Conservation (phyloP, 2,797 vertebrate genomes). For the Bryconaethiops microstoma region DNA sequence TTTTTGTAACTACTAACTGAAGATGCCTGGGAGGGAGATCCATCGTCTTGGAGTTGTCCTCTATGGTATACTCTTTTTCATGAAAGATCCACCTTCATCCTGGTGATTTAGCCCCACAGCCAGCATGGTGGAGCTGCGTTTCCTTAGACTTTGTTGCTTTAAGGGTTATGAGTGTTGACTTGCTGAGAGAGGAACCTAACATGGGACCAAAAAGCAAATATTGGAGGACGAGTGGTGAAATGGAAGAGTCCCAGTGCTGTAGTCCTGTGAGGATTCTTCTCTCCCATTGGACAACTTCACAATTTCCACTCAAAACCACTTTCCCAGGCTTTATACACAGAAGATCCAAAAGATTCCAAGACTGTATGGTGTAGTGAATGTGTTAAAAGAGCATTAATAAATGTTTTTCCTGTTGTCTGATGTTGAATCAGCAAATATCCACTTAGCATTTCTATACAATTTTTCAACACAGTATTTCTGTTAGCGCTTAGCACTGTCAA, state of each 20-base stretch:
- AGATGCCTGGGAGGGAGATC: neutral
- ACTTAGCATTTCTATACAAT: too few species aligned
- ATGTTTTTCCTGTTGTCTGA: neutral
- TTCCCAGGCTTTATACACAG: conserved; percentile 30
- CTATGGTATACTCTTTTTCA: neutral
- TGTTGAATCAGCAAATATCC: neutral
- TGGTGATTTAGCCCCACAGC: neutral
- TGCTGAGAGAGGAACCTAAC: conserved; percentile 21
- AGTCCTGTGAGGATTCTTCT: conserved; percentile 13
- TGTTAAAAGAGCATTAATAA: too few species aligned
- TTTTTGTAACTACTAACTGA: too few species aligned
- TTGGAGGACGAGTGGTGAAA: neutral
- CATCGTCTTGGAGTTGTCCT: neutral
- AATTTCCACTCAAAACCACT: neutral
- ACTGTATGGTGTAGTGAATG: neutral
- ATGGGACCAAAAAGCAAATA: conserved; percentile 38
- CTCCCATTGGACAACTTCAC: neutral
- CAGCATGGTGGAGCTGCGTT: neutral
- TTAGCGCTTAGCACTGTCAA: too few species aligned
- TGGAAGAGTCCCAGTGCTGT: neutral
- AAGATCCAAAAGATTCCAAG: neutral
- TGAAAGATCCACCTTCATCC: neutral
- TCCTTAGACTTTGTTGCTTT: conserved; percentile 9
- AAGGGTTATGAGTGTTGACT: conserved; percentile 26
- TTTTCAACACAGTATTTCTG: too few species aligned